A percentile compares a stretch with the other conserved stretches of the same genome.
These are phyloP conservation scores for Aythya baeri DNA, from an alignment of 2,113 vertebrate species.

Conservation along the genomic window DNA sequence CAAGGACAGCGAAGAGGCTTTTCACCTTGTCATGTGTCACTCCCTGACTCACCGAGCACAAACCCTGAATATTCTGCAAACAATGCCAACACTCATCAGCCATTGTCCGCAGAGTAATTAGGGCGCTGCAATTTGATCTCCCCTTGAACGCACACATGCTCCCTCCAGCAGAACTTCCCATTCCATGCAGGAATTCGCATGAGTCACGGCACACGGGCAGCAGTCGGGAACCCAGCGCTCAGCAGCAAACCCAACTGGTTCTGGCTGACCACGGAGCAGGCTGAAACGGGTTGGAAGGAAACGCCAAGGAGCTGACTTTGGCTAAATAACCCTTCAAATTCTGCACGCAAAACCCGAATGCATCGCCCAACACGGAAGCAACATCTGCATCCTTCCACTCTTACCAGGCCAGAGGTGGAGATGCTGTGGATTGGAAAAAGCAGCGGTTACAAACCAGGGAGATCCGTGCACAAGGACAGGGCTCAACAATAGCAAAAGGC, in stretches of 20 bases:
- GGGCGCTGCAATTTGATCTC: not conserved
- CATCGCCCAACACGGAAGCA: not conserved
- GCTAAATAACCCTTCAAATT: not conserved
- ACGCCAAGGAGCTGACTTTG: not conserved
- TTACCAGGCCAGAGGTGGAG: not conserved
- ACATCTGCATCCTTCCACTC: not conserved
- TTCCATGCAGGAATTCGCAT: not conserved
- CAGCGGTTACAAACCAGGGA: not conserved
- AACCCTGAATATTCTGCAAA: slow-evolving; percentile 23
- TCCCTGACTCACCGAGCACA: not conserved
- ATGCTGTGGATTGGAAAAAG: not conserved
- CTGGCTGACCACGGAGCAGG: not conserved
- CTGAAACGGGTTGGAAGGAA: not conserved
- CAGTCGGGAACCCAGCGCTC: accelerated
- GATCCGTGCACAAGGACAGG: no score
- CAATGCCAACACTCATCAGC: not conserved
- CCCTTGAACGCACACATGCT: not conserved
- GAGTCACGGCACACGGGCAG: not conserved
- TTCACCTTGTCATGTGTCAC: not conserved
- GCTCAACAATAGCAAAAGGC: not conserved
- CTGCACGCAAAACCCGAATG: not conserved
- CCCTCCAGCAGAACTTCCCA: not conserved
- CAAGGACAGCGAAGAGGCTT: not conserved
- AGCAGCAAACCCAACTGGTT: not conserved
- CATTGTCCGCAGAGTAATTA: not conserved